phyloP scores from a whole-genome alignment of 2,113 vertebrate species.

The Tetraodon nigroviridis region DNA sequence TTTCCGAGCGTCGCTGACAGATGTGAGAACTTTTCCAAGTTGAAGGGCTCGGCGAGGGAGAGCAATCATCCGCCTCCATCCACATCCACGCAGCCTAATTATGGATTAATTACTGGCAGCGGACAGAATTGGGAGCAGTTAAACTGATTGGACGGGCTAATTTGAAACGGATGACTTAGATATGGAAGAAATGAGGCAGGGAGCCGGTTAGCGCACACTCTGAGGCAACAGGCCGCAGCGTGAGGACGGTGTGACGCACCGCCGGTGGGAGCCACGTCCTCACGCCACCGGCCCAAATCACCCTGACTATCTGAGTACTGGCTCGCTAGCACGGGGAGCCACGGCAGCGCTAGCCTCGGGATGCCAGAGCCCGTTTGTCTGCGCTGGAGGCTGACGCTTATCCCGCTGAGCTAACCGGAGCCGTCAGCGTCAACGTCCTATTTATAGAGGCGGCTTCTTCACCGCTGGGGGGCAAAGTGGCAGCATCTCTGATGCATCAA shows the following conservation, averaged over 20 bases:
- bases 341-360: constrained; percentile 6
- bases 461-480: constrained; percentile 55
- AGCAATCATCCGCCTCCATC: constrained; percentile 1
- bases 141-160: constrained; percentile 40
- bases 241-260: constrained; percentile 7
- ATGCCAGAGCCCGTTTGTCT: constrained; percentile 53
- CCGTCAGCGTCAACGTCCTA: constrained; percentile 64
- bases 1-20: constrained; percentile 35
- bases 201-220: not conserved
- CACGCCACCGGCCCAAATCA: constrained; percentile 22
- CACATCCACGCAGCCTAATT: constrained; percentile 20
- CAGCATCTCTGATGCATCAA: constrained; percentile 49
- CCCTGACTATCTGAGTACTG: constrained; percentile 46
- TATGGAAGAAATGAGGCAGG: constrained; percentile 7
- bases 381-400: constrained; percentile 59
- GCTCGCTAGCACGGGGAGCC: constrained; percentile 45
- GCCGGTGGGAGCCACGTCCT: constrained; percentile 14
- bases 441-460: constrained; percentile 61
- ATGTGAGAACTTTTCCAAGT: constrained; percentile 14
- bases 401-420: constrained; percentile 62
- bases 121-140: constrained; percentile 51
- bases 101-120: constrained; percentile 35
- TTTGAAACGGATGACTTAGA: constrained; percentile 47
- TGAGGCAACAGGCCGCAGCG: not conserved
- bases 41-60: not conserved